Percentiles rank a stretch among this genome's conserved stretches.
Evolutionary conservation across 2,888 invertebrate genomes (phyloP).

Genomic region (Drosophila recens): DNA sequence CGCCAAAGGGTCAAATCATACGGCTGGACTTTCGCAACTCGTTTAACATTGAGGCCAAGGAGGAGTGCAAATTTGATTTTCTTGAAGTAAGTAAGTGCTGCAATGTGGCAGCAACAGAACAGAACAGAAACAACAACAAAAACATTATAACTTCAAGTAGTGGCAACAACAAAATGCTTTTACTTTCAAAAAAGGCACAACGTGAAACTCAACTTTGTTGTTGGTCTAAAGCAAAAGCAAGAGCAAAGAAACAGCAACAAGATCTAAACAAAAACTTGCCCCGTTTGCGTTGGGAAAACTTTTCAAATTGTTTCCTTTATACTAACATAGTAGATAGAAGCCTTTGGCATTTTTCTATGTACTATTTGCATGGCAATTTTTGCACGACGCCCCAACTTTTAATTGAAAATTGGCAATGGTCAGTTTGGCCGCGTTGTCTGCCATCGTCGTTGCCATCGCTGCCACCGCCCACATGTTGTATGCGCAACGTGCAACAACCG

Average conservation of each 20-base stretch:
- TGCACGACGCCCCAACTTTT: slow-evolving; percentile 52
- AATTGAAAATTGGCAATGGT: slow-evolving; percentile 70
- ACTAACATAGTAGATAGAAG: not conserved
- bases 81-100: slow-evolving; percentile 87
- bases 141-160: slow-evolving; percentile 1
- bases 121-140: slow-evolving; percentile 4
- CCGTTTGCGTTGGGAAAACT: slow-evolving; percentile 45
- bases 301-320: slow-evolving; percentile 57
- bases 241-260: slow-evolving; percentile 7
- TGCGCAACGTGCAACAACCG: slow-evolving; percentile 25
- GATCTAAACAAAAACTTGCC: slow-evolving; percentile 50
- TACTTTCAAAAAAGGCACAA: slow-evolving; percentile 23
- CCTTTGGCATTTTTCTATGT: slow-evolving; percentile 31
- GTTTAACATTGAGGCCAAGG: slow-evolving; percentile 90
- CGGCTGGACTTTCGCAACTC: slow-evolving; percentile 92
- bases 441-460: not conserved
- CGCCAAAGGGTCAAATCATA: slow-evolving; percentile 88
- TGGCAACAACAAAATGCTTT: slow-evolving; percentile 14
- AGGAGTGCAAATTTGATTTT: slow-evolving; percentile 91
- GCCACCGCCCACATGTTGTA: slow-evolving; percentile 27
- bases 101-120: slow-evolving; percentile 28
- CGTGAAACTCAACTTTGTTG: slow-evolving; percentile 39
- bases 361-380: slow-evolving; percentile 39
- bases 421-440: slow-evolving; percentile 18
- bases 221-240: slow-evolving; percentile 3